These are phyloP conservation scores for Halcyon smyrnensis DNA, from an alignment of 2,797 vertebrate species.

Conservation along the genomic window DNA sequence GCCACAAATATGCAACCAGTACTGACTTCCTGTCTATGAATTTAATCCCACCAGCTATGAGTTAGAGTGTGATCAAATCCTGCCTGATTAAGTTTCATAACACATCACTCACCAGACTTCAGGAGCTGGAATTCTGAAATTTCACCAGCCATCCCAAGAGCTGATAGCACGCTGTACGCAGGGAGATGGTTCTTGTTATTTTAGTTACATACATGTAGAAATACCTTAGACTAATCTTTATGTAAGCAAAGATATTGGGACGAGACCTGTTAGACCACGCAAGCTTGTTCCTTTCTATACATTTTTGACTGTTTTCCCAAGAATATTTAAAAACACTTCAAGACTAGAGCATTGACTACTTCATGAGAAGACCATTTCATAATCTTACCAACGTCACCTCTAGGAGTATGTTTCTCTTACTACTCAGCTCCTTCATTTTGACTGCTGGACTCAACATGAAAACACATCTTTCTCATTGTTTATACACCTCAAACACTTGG, in stretches of 20 bases:
- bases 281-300: background rate
- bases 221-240: background rate
- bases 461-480: background rate
- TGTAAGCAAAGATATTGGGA: background rate
- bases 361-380: background rate
- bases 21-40: conserved; percentile 58
- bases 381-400: background rate
- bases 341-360: background rate
- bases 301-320: background rate
- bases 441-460: background rate
- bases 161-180: background rate
- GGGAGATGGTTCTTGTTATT: background rate
- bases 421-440: background rate
- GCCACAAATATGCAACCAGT: conserved; percentile 58
- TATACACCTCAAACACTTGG: background rate
- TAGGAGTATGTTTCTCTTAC: background rate
- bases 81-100: conserved; percentile 48
- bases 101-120: conserved; percentile 26
- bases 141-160: conserved; percentile 25
- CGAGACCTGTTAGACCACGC: background rate
- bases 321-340: background rate
- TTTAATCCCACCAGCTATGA: conserved; percentile 43
- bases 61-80: conserved; percentile 31
- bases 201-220: conserved; percentile 10
- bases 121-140: conserved; percentile 44